phyloP scores from a whole-genome alignment of 2,113 vertebrate species.

The Suncus etruscus region DNA sequence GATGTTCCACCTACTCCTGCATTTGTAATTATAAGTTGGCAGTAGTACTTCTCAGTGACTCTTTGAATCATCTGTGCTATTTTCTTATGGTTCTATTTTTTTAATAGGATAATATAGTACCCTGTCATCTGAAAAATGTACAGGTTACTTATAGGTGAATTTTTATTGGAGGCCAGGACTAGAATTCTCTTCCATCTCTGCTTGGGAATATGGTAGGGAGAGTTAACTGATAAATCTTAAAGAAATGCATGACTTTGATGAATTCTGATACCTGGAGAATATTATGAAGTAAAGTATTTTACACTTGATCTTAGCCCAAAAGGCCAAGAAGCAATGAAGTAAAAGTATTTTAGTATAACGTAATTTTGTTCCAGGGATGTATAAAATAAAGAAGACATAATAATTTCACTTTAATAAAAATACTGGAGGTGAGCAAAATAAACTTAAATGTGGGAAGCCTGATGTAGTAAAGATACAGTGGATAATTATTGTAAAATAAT shows the following conservation, averaged over 20 bases:
- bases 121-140: slow-evolving; percentile 47
- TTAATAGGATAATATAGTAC: slow-evolving; percentile 62
- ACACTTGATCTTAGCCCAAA: no score
- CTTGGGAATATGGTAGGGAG: neutral
- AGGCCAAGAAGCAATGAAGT: neutral
- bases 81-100: slow-evolving; percentile 53
- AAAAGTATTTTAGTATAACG: neutral
- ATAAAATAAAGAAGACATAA: neutral
- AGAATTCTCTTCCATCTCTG: neutral
- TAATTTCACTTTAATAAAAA: slow-evolving; percentile 59
- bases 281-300: neutral
- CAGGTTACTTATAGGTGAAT: slow-evolving; percentile 33
- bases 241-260: neutral
- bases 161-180: neutral
- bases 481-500: slow-evolving; percentile 28
- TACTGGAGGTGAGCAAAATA: slow-evolving; percentile 58
- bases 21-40: slow-evolving; percentile 40
- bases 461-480: slow-evolving; percentile 35
- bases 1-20: neutral
- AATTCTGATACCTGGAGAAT: neutral
- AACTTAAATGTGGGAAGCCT: slow-evolving; percentile 43
- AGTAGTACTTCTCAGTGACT: neutral
- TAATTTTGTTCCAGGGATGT: neutral
- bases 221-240: slow-evolving; percentile 32
- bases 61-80: slow-evolving; percentile 54